Conservation (phyloP, 2,888 invertebrate genomes). For the Campoplex nolae region DNA sequence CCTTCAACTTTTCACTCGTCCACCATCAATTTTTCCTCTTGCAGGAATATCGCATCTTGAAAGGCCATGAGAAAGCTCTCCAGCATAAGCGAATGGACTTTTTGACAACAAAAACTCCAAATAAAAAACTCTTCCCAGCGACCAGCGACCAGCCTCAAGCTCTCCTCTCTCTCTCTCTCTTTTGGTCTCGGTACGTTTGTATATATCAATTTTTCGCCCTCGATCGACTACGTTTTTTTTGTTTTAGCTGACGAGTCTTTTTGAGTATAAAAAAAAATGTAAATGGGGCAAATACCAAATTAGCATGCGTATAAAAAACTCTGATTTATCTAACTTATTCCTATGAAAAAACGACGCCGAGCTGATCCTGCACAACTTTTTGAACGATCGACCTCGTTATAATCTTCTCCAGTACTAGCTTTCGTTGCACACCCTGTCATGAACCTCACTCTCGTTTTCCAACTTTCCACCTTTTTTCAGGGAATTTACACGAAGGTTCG, state of each 20-base stretch:
- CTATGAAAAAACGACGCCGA: background rate
- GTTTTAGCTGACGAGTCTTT: background rate
- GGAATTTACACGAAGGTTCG: background rate
- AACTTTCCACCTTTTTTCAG: background rate
- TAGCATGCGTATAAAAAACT: slow-evolving; percentile 10
- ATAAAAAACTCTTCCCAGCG: slow-evolving; percentile 45
- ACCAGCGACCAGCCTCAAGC: slow-evolving; percentile 32
- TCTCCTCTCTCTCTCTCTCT: background rate
- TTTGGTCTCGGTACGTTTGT: background rate
- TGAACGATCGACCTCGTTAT: slow-evolving; percentile 14
- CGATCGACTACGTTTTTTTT: background rate
- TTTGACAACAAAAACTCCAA: slow-evolving; percentile 57
- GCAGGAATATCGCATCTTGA: slow-evolving; percentile 21
- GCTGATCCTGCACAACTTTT: slow-evolving; percentile 27
- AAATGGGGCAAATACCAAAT: background rate
- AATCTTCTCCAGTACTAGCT: background rate
- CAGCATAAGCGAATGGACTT: slow-evolving; percentile 5
- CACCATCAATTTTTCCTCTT: slow-evolving; percentile 17
- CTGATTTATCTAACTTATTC: background rate
- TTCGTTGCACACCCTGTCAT: background rate
- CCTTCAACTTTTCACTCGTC: background rate
- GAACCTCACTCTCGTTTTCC: background rate
- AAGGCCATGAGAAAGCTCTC: slow-evolving; percentile 33
- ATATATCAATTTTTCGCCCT: background rate
- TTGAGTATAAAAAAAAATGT: slow-evolving; percentile 4